Evolutionary conservation across 2,888 invertebrate species (phyloP).

Genomic region (Lacanobia wlatinum): DNA sequence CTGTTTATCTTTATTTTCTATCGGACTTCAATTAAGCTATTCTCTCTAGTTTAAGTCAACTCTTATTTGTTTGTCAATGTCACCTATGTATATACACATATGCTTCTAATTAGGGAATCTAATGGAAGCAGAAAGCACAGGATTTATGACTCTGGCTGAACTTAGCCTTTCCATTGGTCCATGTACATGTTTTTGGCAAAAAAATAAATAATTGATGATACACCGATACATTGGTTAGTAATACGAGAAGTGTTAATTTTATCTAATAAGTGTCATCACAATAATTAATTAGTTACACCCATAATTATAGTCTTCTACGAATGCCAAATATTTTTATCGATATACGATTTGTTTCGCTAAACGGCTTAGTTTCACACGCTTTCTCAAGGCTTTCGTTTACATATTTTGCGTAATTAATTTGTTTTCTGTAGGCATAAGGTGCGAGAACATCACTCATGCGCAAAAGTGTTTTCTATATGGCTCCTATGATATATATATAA

Average conservation of each 20-base stretch:
- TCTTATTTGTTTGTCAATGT: too few relatives aligned
- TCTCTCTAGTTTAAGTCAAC: too few relatives aligned
- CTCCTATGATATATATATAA: too few relatives aligned
- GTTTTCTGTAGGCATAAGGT: slow-evolving; percentile 21
- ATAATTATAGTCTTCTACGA: background rate
- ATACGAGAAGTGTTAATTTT: background rate
- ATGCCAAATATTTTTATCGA: background rate
- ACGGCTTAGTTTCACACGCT: slow-evolving; percentile 43
- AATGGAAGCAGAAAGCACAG: too few relatives aligned
- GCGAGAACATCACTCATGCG: too few relatives aligned
- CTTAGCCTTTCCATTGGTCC: too few relatives aligned
- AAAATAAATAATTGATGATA: background rate
- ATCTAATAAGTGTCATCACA: background rate
- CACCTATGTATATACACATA: too few relatives aligned
- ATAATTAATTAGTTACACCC: background rate
- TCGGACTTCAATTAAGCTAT: too few relatives aligned
- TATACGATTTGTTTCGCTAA: slow-evolving; percentile 33
- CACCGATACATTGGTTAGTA: background rate
- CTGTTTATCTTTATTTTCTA: background rate
- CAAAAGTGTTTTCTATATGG: too few relatives aligned
- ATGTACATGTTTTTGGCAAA: background rate
- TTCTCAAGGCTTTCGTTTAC: slow-evolving; percentile 48
- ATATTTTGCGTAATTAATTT: slow-evolving; percentile 38
- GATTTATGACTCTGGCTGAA: too few relatives aligned
- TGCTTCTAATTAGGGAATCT: too few relatives aligned